A percentile compares a stretch with the other conserved stretches of the same genome.
These are phyloP conservation scores for Pseudorhombus dupliciocellatus DNA, from an alignment of 2,113 vertebrate genomes.

Conservation along the genomic window DNA sequence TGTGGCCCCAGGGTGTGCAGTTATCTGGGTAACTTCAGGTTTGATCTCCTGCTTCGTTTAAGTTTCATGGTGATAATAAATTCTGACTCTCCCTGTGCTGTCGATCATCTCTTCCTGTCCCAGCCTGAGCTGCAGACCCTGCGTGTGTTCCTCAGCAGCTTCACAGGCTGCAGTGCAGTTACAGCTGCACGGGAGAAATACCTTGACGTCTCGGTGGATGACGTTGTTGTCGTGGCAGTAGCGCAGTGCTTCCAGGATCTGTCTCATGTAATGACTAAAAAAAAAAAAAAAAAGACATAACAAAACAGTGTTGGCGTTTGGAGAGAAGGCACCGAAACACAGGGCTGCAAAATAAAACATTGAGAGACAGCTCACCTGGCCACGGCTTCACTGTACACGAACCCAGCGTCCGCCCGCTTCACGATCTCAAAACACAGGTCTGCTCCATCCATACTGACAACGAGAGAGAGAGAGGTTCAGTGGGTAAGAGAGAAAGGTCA, in stretches of 20 bases:
- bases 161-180: no score
- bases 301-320: not conserved
- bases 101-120: not conserved
- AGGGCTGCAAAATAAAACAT: no score
- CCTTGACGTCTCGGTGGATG: conserved; percentile 99
- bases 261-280: conserved; percentile 97
- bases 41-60: no score
- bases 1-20: no score
- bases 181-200: conserved; percentile 63
- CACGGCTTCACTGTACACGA: conserved; percentile 96
- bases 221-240: conserved; percentile 99
- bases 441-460: conserved; percentile 92
- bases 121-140: not conserved
- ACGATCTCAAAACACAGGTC: conserved; percentile 95
- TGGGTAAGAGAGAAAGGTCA: conserved; percentile 40
- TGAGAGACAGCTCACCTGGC: conserved; percentile 83
- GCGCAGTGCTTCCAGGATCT: conserved; percentile 96
- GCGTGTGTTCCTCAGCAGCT: not conserved
- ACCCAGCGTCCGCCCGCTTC: conserved; percentile 93
- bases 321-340: not conserved
- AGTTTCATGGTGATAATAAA: no score
- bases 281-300: not conserved
- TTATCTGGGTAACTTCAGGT: no score
- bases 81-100: no score
- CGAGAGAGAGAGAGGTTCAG: conserved; percentile 19